Evolutionary conservation across 2,888 invertebrate genomes (phyloP).

Genomic region (Empis stercorea): DNA sequence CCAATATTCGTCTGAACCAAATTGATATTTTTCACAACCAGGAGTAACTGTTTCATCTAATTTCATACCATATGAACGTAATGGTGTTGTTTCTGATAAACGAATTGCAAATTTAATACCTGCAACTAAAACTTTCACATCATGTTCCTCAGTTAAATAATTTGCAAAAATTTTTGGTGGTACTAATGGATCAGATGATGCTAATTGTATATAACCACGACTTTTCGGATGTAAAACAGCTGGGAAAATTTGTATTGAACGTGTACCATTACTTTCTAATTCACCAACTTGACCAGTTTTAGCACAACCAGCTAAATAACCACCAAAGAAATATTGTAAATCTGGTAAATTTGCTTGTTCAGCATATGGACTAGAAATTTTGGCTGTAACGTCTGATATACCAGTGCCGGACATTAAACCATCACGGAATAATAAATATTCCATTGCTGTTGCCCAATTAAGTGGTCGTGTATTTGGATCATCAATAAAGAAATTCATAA

Average conservation of each 20-base stretch:
- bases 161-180: constrained; percentile 78
- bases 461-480: constrained; percentile 73
- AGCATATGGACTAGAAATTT: constrained; percentile 67
- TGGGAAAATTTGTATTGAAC: constrained; percentile 63
- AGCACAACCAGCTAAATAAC: constrained; percentile 73
- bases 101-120: constrained; percentile 68
- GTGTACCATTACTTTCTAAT: constrained; percentile 50
- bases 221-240: constrained; percentile 78
- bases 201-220: constrained; percentile 61
- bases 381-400: constrained; percentile 74
- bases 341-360: constrained; percentile 67
- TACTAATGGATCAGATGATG: constrained; percentile 62
- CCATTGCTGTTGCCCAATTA: constrained; percentile 90
- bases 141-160: constrained; percentile 46
- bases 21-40: constrained; percentile 62
- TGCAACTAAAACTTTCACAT: constrained; percentile 65
- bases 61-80: constrained; percentile 56
- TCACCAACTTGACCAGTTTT: constrained; percentile 79
- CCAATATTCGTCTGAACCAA: constrained; percentile 64
- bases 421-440: constrained; percentile 74
- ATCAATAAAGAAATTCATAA: constrained; percentile 65
- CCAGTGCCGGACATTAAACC: constrained; percentile 85
- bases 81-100: constrained; percentile 54
- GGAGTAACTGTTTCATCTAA: constrained; percentile 58
- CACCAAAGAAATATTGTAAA: constrained; percentile 76